Evolutionary conservation across 2,113 vertebrate genomes (phyloP).

Genomic region (Elachura formosa): DNA sequence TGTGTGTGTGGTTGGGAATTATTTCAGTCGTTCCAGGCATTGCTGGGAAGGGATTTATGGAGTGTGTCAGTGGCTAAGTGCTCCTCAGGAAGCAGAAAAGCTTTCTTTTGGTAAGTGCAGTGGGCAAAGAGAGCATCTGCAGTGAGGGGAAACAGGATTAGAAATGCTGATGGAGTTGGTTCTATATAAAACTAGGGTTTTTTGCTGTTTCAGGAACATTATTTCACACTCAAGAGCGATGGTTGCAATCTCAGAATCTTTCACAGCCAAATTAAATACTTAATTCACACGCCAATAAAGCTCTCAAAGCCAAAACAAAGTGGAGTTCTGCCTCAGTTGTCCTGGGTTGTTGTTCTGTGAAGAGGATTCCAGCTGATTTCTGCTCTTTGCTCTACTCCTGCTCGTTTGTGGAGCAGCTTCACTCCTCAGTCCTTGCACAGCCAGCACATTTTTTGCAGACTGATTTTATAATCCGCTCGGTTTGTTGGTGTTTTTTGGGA

Average conservation of each 20-base stretch:
- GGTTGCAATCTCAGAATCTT: not conserved
- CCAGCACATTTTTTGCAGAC: not conserved
- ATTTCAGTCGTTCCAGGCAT: not conserved
- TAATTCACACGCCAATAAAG: not conserved
- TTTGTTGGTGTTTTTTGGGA: not conserved
- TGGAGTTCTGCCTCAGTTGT: not conserved
- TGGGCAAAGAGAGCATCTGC: not conserved
- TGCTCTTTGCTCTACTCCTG: not conserved
- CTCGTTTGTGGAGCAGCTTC: not conserved
- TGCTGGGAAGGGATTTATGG: not conserved
- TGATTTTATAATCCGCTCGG: not conserved
- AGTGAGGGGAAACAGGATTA: not conserved
- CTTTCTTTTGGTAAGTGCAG: not conserved
- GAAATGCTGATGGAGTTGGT: not conserved
- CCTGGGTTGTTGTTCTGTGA: not conserved
- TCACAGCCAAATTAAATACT: not conserved
- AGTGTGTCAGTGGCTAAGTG: accelerated
- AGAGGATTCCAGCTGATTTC: not conserved
- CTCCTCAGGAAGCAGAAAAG: not conserved
- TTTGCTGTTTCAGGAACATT: not conserved
- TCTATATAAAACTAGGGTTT: not conserved
- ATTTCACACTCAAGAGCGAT: not conserved
- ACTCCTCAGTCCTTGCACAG: not conserved
- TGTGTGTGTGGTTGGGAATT: not conserved
- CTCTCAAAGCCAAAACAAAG: not conserved